A percentile compares a stretch with the other conserved stretches of the same genome.
Evolutionary conservation across 2,888 invertebrate genomes (phyloP).

Genomic region (Xestia xanthographa): DNA sequence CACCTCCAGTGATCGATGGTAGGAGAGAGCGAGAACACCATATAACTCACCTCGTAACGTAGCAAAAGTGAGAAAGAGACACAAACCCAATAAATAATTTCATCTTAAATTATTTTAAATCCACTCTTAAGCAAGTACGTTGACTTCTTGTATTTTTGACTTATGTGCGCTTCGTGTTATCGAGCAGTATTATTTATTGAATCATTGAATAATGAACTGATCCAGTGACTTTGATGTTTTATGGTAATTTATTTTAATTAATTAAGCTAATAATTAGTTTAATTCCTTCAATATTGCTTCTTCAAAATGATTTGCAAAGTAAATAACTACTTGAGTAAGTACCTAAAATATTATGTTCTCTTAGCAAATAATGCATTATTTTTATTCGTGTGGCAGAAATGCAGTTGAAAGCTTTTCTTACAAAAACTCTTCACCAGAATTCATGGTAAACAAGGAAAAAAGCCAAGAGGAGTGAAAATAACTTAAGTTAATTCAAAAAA

Average conservation of each 20-base stretch:
- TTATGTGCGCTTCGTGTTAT: slow-evolving; percentile 81
- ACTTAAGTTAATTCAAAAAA: slow-evolving; percentile 44
- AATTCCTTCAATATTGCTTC: slow-evolving; percentile 7
- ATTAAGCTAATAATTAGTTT: too few species aligned
- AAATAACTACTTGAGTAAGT: neutral
- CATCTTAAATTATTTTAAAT: slow-evolving; percentile 88
- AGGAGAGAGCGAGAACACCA: slow-evolving; percentile 80
- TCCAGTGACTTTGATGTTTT: slow-evolving; percentile 67
- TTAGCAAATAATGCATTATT: too few species aligned
- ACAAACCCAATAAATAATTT: slow-evolving; percentile 84
- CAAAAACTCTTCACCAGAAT: neutral
- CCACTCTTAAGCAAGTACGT: slow-evolving; percentile 87
- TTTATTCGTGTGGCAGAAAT: neutral
- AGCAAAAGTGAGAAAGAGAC: slow-evolving; percentile 77
- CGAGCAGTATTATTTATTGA: slow-evolving; percentile 76
- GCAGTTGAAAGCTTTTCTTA: neutral
- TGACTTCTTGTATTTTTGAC: slow-evolving; percentile 89
- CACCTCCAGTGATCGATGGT: slow-evolving; percentile 89
- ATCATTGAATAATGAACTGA: slow-evolving; percentile 76
- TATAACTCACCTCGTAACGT: slow-evolving; percentile 69
- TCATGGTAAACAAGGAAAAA: neutral
- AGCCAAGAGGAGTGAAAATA: neutral
- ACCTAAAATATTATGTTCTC: neutral
- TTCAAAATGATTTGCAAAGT: slow-evolving; percentile 1
- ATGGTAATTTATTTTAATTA: too few species aligned